Evolutionary conservation across 2,888 invertebrate species (phyloP), one percentile per base, ranked within the genome.

Genomic region (Netelia fuscicornis): DNA sequence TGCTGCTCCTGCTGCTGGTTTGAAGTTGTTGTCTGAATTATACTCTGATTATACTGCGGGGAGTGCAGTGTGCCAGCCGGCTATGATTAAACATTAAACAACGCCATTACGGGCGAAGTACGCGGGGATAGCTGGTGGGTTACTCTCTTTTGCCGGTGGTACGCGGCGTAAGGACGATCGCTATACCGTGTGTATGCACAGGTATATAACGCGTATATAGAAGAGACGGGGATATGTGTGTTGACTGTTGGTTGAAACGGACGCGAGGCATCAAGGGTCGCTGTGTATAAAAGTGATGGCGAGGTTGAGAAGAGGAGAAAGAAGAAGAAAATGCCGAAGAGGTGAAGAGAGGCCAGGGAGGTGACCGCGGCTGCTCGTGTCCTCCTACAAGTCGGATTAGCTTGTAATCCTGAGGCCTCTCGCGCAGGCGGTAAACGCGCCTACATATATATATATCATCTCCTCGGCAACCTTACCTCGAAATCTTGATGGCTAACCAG

Each of bases 41-140:
- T 92, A 92, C 92, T 92, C 92, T 92, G 93, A 93, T 93, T 93
- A 93, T 92, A 92, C 92, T 89, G 89, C 87, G 88, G 67, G 75
- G 85, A 83, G 82, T 79, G 76, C 85, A 88, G 91, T 87, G 89
- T 88, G 89, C 90, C 79, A 90, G 89, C 88, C 86, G 91, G 92
- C 89, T 92, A 93, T 93, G 93, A 93, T 93, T 93, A 93, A 93
- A 93, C 92, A 92, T 93, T 93, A 93, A 93, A 93, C 92, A 93
- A 93, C 93, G 92, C 92, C 92, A 93, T 93, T 93, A 93, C 89
- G 83, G 82, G 87, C 89, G 88, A 87, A 88, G 88, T 81, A 87
- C 85, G 86, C 77, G 86, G 85, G 86, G 87, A 44, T 71, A 10
- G 76, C 79, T 75, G 72, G 25, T 60, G 62, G 25, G 65, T 11